phyloP scores from a whole-genome alignment of 1,140 invertebrate genomes.

The Prorops nasuta region DNA sequence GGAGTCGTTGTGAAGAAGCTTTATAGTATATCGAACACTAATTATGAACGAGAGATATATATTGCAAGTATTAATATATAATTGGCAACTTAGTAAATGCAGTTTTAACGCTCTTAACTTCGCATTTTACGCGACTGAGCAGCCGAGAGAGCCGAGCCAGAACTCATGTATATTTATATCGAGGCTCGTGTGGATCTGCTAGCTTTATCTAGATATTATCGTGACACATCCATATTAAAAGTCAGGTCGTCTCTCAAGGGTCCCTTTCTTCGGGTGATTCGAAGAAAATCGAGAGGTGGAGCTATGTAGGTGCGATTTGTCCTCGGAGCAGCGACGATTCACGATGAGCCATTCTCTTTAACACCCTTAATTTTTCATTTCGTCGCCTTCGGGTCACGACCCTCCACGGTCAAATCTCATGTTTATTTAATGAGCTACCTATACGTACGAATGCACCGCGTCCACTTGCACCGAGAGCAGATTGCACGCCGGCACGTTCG shows the following conservation, averaged over 20 bases:
- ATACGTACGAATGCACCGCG: constrained; percentile 14
- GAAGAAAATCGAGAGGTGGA: no score
- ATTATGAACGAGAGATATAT: no score
- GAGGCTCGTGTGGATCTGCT: constrained; percentile 18
- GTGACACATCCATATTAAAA: constrained; percentile 1
- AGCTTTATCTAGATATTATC: constrained; percentile 13
- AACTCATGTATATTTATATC: constrained; percentile 40
- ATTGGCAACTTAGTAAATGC: constrained; percentile 27
- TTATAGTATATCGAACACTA: no score
- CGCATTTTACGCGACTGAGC: constrained; percentile 25
- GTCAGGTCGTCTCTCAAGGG: no score
- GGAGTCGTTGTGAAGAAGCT: no score
- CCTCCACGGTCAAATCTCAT: constrained; percentile 20
- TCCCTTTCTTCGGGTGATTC: no score
- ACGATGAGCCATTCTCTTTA: constrained; percentile 18
- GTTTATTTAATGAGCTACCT: constrained; percentile 29
- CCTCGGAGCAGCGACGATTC: no score
- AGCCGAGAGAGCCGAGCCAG: neutral
- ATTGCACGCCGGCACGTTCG: constrained; percentile 5
- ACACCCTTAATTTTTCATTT: constrained; percentile 31
- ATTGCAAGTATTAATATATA: no score
- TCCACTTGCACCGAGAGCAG: constrained; percentile 15
- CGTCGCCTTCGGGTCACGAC: constrained; percentile 17
- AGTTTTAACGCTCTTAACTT: constrained; percentile 33
- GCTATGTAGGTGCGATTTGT: no score